Evolutionary conservation across 1,140 invertebrate species (phyloP), one percentile per base, ranked within the genome.

Genomic region (Dinothrombium tinctorium): DNA sequence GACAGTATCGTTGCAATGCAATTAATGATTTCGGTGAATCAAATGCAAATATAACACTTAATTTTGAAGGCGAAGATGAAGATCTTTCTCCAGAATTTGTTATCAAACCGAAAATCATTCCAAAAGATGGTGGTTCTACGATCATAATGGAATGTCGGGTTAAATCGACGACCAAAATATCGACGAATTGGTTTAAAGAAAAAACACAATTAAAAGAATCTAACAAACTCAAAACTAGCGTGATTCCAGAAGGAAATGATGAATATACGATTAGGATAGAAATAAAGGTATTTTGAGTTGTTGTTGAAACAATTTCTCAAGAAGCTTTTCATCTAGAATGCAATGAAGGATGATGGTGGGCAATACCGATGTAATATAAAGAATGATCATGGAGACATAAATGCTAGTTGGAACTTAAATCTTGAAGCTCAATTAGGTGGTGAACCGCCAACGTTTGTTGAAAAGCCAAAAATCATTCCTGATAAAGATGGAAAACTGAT

Each of bases 21-120:
- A 81, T 87, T 65, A 99, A 99, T 72, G 73, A 77, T 59, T 78
- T 77, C 59, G 92, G 92, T 59, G 90, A 98, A 69, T 92, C 84
- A 62, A 98, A 96, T 69, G 92, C 92, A 50, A 99, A 96, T 68
- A 96, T 99, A 26, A 19, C 31, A 15, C 39, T 40, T 22, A 39
- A 38, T 33, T 45, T 37, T 33, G 24, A 43, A 22, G 77, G 76
- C 58, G 78, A 80, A 61, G 78, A 49, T 26, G 50, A 55, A 43
- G 41, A 81, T 51, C 79, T 81, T 59, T 78, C 84, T 46, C 90
- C 90, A 37, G 82, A 80, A 33, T 90, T 96, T 60, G 70, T 86
- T 52, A 89, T 90, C 57, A 92, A 94, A 66, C 89, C 90, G 31
- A 73, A 76, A 61, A 95, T 96, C 57, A 86, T 92, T 64, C 83